These are phyloP conservation scores for Scylla paramamosain DNA, from an alignment of 1,140 invertebrate species.

Conservation along the genomic window DNA sequence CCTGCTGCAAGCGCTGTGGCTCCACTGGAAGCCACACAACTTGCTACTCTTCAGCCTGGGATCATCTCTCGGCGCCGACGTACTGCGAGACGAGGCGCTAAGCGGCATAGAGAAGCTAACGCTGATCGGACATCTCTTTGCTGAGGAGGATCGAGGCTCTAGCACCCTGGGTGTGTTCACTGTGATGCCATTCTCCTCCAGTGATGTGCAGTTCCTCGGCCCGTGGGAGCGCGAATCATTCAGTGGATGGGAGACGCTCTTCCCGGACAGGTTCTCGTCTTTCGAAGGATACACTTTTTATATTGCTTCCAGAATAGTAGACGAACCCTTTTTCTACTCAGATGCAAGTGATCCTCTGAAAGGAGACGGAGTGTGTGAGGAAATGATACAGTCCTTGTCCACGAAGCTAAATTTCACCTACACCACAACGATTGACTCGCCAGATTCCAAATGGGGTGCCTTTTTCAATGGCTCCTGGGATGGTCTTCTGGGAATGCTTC, in stretches of 20 bases:
- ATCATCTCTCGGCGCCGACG: neutral
- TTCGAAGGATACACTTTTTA: constrained; percentile 39
- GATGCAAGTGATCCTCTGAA: neutral
- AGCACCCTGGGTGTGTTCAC: constrained; percentile 15
- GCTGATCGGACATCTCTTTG: neutral
- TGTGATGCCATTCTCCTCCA: constrained; percentile 27
- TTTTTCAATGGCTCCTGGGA: neutral
- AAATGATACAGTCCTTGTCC: neutral
- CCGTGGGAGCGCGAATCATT: neutral
- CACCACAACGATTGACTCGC: neutral
- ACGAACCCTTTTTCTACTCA: neutral
- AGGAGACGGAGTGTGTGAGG: neutral
- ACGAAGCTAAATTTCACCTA: constrained; percentile 30
- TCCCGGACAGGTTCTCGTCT: constrained; percentile 8
- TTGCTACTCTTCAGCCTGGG: constrained; percentile 39
- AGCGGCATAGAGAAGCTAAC: neutral
- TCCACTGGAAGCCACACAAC: constrained; percentile 18
- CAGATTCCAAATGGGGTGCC: constrained; percentile 19
- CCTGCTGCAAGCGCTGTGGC: constrained; percentile 34
- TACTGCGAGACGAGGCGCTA: neutral
- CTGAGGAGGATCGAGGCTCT: neutral
- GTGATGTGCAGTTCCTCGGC: neutral
- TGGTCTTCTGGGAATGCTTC: constrained; percentile 21
- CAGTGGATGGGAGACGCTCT: neutral
- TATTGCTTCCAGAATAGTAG: neutral